Conservation (phyloP, 2,113 vertebrate species). For the Patagioenas fasciata region DNA sequence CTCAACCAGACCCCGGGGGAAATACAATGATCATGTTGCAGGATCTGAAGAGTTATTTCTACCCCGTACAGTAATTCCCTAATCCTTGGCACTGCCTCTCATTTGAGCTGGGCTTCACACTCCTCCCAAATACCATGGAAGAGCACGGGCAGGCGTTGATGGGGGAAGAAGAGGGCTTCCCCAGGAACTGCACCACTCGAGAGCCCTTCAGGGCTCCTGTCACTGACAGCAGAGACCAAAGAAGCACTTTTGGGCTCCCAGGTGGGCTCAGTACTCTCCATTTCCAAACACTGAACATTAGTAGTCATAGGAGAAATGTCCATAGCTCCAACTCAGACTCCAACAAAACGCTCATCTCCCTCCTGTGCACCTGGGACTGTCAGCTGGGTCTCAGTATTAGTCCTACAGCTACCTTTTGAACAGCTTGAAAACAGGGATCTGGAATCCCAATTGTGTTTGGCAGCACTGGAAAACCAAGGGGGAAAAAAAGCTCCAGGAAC, state of each 20-base stretch:
- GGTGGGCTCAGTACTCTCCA: background rate
- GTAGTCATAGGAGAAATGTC: background rate
- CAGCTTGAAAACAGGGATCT: background rate
- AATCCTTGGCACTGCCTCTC: background rate
- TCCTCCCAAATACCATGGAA: background rate
- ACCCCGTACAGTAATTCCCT: background rate
- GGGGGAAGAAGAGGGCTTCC: background rate
- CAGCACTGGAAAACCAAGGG: background rate
- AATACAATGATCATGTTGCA: rapidly evolving
- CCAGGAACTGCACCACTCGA: background rate
- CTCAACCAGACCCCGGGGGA: background rate
- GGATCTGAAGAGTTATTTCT: background rate
- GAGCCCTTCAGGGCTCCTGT: background rate
- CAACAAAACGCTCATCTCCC: background rate
- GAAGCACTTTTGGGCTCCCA: background rate
- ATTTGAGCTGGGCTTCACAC: background rate
- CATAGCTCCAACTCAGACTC: background rate
- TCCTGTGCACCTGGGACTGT: background rate
- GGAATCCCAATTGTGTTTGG: background rate
- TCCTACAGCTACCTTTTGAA: background rate
- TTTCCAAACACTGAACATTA: background rate
- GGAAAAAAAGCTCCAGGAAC: rapidly evolving
- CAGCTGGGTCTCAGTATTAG: background rate
- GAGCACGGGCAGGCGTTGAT: background rate
- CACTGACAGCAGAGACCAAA: background rate